A percentile compares a stretch with the other conserved stretches of the same genome.
These are phyloP conservation scores for Hirtodrosophila histrioides DNA, from an alignment of 2,888 invertebrate species.

Conservation along the genomic window DNA sequence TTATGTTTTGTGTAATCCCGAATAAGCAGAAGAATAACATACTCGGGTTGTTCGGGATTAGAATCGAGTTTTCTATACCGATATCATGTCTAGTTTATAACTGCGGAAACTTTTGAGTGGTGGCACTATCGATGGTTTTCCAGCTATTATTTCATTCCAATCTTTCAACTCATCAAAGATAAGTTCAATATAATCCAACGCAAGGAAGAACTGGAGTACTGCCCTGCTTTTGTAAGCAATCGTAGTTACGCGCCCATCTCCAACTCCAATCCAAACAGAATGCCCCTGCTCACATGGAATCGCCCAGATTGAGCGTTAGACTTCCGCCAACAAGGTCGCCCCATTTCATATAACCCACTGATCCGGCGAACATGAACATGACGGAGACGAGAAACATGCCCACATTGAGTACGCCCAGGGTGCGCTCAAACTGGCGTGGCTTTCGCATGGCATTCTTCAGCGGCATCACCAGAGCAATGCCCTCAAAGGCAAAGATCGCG, in stretches of 20 bases:
- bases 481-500: slow-evolving; percentile 98
- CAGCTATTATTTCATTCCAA: too few species aligned
- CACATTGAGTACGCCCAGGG: slow-evolving; percentile 93
- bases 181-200: too few species aligned
- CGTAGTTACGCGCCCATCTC: slow-evolving; percentile 7
- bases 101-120: not conserved
- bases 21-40: too few species aligned
- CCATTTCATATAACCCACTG: slow-evolving; percentile 94
- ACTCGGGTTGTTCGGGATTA: too few species aligned
- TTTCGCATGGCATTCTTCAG: slow-evolving; percentile 95
- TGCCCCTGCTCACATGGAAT: slow-evolving; percentile 72
- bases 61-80: too few species aligned
- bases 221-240: too few species aligned
- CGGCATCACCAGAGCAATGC: slow-evolving; percentile 96
- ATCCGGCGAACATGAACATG: slow-evolving; percentile 92
- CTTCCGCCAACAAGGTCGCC: slow-evolving; percentile 93
- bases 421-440: slow-evolving; percentile 91
- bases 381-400: slow-evolving; percentile 91
- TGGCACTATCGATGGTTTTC: not conserved
- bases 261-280: not conserved
- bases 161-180: too few species aligned
- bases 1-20: too few species aligned
- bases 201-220: not conserved
- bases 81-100: too few species aligned
- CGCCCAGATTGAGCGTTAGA: slow-evolving; percentile 93